phyloP scores from a whole-genome alignment of 2,888 invertebrate species.

The Cosmorhoe ocellata region DNA sequence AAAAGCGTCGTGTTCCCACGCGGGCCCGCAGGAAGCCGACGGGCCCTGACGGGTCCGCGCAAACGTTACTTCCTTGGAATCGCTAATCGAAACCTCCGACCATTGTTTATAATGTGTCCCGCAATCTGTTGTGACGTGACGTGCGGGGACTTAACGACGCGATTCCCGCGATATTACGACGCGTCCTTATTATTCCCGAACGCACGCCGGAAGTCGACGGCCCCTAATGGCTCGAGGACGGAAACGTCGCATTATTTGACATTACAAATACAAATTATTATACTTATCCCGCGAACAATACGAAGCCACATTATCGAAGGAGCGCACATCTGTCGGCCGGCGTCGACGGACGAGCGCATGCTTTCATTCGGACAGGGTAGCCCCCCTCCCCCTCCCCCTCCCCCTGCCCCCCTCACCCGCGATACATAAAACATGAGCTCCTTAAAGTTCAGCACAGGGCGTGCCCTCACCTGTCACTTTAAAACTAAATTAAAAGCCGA shows the following conservation, averaged over 20 bases:
- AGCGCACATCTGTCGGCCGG: too few species aligned
- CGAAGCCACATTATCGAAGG: too few species aligned
- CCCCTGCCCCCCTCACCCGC: not conserved
- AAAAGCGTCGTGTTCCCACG: too few species aligned
- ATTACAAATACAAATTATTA: constrained; percentile 1
- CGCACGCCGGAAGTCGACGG: not conserved
- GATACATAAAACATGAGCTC: constrained; percentile 1
- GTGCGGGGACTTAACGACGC: constrained; percentile 41
- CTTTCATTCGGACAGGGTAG: too few species aligned
- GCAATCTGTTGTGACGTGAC: constrained; percentile 40
- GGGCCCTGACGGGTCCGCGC: not conserved
- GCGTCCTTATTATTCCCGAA: constrained; percentile 7
- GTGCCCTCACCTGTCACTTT: constrained; percentile 4
- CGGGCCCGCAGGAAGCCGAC: too few species aligned
- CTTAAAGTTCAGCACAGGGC: not conserved
- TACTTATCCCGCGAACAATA: not conserved
- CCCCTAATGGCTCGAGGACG: constrained; percentile 6
- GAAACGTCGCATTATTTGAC: constrained; percentile 5
- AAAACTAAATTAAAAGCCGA: constrained; percentile 14
- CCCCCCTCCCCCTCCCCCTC: not conserved
- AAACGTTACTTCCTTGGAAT: constrained; percentile 1
- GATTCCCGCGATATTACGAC: not conserved
- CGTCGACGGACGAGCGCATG: too few species aligned
- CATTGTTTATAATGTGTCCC: constrained; percentile 49
- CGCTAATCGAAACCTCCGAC: constrained; percentile 15